Base-by-base conservation (phyloP, 2,888 invertebrate species). In the Andrena marginata region DNA sequence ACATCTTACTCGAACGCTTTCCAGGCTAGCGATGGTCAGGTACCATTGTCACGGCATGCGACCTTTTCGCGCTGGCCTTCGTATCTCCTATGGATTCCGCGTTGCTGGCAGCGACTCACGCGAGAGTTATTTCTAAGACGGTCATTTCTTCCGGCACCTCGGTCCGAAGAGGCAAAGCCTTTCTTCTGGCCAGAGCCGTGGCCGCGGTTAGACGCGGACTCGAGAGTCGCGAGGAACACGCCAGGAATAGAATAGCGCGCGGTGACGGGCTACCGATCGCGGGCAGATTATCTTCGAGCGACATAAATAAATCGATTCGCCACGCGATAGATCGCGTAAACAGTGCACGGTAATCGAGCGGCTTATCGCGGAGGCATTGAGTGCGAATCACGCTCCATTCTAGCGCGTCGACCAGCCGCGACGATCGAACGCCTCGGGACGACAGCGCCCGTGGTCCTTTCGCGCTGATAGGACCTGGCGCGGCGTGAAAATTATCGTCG, bases 281-380 rank as follows among this genome's bases (percentile, higher is more conserved):
- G 2, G 42, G 26, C 51, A 29, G 62, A 49, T 20, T 35, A 70
- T 63, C 54, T 42, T 76, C 13, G 63, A 20, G 35, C 10, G 16
- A 49, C 33, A 48, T 29, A 51, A 73, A 73, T 77, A 77, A 77
- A 49, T 60, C 31, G 64, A 67, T 68, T 33, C 54, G 67, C 60
- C 16, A 31, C 16, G 29, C 49, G 49, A 74, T 77, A 74, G 35
- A 49, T 31, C 42, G 35, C 23, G 77, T 67, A 75, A 78, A 75
- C 73, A 68, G 67, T 35, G 8, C 31, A 42, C 42, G 73, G 23
- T 67, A 60, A 75, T 67, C 71, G 71, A 29, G 7, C 42, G 10
- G 74, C 72, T 77, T 77, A 77, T 73, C 74, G 60, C 29, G 20
- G 59, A 54, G 29, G 35, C 77, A 74, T 65, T 67, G 65, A 77